phyloP scores from a whole-genome alignment of 2,113 vertebrate species.

The Dasyprocta punctata region DNA sequence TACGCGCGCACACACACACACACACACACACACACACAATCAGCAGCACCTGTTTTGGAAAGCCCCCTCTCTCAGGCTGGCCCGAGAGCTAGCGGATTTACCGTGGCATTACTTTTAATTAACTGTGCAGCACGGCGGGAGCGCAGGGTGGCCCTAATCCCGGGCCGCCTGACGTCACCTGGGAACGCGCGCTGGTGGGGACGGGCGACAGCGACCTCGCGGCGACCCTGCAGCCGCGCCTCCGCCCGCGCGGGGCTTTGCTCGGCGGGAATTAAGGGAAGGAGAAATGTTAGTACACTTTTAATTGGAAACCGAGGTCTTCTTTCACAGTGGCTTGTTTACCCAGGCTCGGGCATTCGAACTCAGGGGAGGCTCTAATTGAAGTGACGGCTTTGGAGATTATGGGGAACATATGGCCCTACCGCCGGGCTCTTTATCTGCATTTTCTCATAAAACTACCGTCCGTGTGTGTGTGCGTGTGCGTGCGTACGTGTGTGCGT shows the following conservation, averaged over 20 bases:
- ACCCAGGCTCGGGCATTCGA: constrained; percentile 85
- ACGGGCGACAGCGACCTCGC: constrained; percentile 26
- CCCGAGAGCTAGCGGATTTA: constrained; percentile 85
- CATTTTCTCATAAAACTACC: constrained; percentile 89
- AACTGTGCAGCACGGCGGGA: constrained; percentile 85
- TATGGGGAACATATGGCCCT: constrained; percentile 89
- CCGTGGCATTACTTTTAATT: constrained; percentile 88
- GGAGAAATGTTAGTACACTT: constrained; percentile 88
- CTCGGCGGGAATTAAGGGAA: constrained; percentile 86
- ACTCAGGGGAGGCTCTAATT: constrained; percentile 88
- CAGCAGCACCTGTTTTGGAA: constrained; percentile 86
- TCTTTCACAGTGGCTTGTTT: constrained; percentile 90
- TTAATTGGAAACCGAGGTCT: constrained; percentile 90
- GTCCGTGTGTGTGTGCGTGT: constrained; percentile 66
- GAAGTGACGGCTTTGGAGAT: constrained; percentile 90
- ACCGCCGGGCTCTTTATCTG: constrained; percentile 86
- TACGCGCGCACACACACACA: too few relatives aligned
- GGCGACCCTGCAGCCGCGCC: constrained; percentile 79
- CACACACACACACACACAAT: neutral
- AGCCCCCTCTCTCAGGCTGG: constrained; percentile 67
- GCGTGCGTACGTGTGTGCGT: neutral
- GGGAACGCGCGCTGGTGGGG: constrained; percentile 80
- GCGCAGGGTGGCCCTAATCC: constrained; percentile 88
- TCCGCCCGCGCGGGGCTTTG: constrained; percentile 68
- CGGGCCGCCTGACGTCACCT: constrained; percentile 86